phyloP scores from a whole-genome alignment of 2,113 vertebrate species.

The Daphoenositta chrysoptera region DNA sequence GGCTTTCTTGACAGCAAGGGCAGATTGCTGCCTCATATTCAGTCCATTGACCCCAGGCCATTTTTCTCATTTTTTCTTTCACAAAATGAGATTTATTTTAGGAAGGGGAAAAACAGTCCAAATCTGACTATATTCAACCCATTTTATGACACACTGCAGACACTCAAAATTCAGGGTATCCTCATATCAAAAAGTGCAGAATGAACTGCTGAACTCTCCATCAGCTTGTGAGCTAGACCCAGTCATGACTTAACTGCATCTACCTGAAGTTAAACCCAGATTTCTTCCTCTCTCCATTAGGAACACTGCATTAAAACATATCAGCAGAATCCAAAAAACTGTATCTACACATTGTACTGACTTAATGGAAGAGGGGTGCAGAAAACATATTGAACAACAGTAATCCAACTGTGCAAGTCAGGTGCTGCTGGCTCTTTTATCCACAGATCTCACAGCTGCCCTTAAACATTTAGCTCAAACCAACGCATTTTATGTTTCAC shows the following conservation, averaged over 20 bases:
- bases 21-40: neutral
- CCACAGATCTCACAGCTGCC: neutral
- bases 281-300: neutral
- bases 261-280: neutral
- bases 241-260: neutral
- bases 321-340: neutral
- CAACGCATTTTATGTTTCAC: neutral
- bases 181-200: neutral
- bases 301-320: rapidly evolving
- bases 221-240: neutral
- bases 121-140: neutral
- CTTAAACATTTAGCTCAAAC: neutral
- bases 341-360: neutral
- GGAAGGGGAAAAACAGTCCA: neutral
- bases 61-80: neutral
- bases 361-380: neutral
- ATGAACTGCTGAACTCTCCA: neutral
- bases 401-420: neutral
- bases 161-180: neutral
- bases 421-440: neutral
- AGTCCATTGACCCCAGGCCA: neutral
- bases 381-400: neutral
- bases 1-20: neutral
- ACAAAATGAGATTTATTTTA: neutral
- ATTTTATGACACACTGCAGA: neutral